phyloP scores from a whole-genome alignment of 1,140 invertebrate species.

The Lepeophtheirus salmonis region DNA sequence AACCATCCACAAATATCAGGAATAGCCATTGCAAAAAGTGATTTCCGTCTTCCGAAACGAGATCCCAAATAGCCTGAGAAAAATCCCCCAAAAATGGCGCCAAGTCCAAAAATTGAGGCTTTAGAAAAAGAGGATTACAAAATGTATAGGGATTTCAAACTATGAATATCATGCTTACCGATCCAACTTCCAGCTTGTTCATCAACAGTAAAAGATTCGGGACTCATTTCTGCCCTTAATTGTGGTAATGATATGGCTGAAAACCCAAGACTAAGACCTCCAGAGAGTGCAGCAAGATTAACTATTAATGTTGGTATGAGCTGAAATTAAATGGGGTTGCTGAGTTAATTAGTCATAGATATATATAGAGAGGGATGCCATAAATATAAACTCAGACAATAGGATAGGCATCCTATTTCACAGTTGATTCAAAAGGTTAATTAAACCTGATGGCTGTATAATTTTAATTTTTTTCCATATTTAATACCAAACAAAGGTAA shows the following conservation, averaged over 20 bases:
- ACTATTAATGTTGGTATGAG: conserved; percentile 1
- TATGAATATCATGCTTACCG: not conserved
- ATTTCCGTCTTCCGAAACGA: not conserved
- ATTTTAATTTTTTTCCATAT: no score
- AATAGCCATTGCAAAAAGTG: not conserved
- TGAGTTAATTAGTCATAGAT: not conserved
- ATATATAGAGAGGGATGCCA: no score
- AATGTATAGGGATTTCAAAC: no score
- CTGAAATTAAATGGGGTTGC: not conserved
- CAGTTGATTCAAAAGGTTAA: no score
- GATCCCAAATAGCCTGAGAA: not conserved
- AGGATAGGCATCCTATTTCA: no score
- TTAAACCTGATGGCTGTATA: no score
- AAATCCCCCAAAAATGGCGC: conserved; percentile 3
- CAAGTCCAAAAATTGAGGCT: conserved; percentile 3
- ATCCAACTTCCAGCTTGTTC: conserved; percentile 1
- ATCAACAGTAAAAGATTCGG: not conserved
- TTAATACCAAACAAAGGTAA: no score
- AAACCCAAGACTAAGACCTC: conserved; percentile 3
- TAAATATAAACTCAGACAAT: no score
- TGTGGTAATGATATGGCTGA: not conserved
- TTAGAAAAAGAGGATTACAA: not conserved
- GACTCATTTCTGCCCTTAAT: not conserved
- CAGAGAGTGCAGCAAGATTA: not conserved
- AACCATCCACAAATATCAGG: not conserved